Percentiles rank a stretch among this genome's conserved stretches.
These are phyloP conservation scores for Pomatorhinus ruficollis DNA, from an alignment of 2,113 vertebrate genomes.

Conservation along the genomic window DNA sequence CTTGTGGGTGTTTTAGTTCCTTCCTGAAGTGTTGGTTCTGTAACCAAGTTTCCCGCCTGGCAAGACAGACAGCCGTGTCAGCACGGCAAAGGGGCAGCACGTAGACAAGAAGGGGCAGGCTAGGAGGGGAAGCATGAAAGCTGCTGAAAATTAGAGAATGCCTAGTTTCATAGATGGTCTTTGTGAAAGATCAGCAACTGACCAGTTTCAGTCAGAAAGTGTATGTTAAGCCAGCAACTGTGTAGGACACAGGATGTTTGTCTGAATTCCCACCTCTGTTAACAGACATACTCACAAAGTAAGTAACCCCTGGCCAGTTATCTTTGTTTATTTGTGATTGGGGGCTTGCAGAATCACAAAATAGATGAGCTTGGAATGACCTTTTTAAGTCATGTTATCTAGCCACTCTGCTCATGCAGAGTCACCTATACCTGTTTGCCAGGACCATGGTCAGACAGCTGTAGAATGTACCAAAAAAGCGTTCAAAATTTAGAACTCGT, in stretches of 20 bases:
- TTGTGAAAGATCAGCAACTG: neutral
- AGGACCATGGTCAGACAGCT: neutral
- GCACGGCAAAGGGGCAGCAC: neutral
- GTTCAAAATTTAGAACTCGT: neutral
- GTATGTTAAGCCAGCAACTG: neutral
- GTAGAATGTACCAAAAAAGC: neutral
- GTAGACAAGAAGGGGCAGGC: neutral
- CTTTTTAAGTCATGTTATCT: neutral
- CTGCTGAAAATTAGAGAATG: neutral
- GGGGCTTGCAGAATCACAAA: neutral
- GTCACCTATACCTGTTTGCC: neutral
- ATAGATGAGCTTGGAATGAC: neutral
- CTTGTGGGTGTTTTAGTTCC: neutral
- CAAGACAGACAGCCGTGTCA: neutral
- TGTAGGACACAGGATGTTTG: neutral
- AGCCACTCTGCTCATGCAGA: neutral
- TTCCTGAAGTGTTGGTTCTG: neutral
- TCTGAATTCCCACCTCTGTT: neutral
- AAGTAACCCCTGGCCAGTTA: neutral
- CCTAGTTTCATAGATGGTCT: neutral
- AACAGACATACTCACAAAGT: neutral
- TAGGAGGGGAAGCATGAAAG: neutral
- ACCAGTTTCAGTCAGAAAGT: neutral
- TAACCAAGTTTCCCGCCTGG: neutral
- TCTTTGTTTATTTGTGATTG: neutral